Evolutionary conservation across 2,113 vertebrate species (phyloP).

Genomic region (Marcusenius ussheri): DNA sequence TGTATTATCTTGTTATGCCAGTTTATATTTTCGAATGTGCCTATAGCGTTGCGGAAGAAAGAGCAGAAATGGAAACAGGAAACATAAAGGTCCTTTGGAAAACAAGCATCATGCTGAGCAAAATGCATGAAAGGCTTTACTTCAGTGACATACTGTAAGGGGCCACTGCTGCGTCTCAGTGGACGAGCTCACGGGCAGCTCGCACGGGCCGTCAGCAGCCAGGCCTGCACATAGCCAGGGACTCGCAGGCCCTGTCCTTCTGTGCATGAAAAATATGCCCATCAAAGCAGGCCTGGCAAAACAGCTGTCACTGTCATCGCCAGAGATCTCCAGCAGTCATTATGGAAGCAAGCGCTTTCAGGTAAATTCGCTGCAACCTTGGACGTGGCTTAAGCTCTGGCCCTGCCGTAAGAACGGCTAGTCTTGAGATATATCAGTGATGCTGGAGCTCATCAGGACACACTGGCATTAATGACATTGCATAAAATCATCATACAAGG

Average conservation of each 20-base stretch:
- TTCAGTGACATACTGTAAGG: background rate
- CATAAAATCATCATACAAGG: background rate
- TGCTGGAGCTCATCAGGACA: conserved; percentile 6
- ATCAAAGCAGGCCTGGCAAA: conserved; percentile 7
- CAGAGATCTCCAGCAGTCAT: background rate
- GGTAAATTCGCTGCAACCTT: background rate
- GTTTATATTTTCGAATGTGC: background rate
- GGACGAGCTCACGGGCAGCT: background rate
- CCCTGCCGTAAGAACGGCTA: background rate
- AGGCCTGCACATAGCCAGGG: background rate
- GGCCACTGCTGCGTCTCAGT: background rate
- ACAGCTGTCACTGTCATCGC: background rate
- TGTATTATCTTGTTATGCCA: background rate
- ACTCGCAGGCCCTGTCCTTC: background rate
- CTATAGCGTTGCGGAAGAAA: background rate
- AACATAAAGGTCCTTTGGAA: conserved; percentile 6
- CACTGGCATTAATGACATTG: background rate
- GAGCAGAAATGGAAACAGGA: background rate
- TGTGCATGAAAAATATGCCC: background rate
- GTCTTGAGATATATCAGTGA: background rate
- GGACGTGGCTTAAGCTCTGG: background rate
- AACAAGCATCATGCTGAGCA: background rate
- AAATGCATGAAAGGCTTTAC: background rate
- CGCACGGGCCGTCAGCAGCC: background rate
- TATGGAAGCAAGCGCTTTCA: background rate